These are phyloP conservation scores for Laticauda colubrina DNA, from an alignment of 2,113 vertebrate species.

Conservation along the genomic window DNA sequence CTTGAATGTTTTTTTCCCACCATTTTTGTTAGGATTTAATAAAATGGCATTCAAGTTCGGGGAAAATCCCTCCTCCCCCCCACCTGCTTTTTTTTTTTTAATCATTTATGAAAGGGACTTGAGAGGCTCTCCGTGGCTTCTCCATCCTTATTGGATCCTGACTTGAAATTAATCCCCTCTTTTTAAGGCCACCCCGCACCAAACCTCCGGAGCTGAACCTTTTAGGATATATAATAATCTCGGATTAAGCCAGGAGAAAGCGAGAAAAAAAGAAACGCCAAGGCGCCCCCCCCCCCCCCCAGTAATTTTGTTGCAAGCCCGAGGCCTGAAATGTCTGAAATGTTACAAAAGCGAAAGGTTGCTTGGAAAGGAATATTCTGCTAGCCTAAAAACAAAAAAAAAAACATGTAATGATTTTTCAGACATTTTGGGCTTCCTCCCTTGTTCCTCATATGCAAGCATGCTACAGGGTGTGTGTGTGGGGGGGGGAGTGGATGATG, in stretches of 20 bases:
- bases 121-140: not conserved
- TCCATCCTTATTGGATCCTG: not conserved
- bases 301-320: not conserved
- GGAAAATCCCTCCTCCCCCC: not conserved
- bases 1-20: not conserved
- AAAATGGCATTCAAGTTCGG: not conserved
- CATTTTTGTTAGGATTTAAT: not conserved
- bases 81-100: too few species aligned
- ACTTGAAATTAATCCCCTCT: not conserved
- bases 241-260: not conserved
- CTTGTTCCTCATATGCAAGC: not conserved
- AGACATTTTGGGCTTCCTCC: not conserved
- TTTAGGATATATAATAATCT: not conserved
- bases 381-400: not conserved
- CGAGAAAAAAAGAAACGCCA: fast-evolving
- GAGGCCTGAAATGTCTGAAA: not conserved
- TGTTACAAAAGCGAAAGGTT: not conserved
- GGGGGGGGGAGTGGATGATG: not conserved
- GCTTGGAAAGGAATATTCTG: not conserved
- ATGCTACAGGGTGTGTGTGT: not conserved
- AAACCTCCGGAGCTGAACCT: not conserved
- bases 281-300: too few species aligned
- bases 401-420: not conserved
- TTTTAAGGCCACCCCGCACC: not conserved
- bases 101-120: not conserved